Conservation (phyloP, 2,797 vertebrate species). For the Gymnothorax reevesii region DNA sequence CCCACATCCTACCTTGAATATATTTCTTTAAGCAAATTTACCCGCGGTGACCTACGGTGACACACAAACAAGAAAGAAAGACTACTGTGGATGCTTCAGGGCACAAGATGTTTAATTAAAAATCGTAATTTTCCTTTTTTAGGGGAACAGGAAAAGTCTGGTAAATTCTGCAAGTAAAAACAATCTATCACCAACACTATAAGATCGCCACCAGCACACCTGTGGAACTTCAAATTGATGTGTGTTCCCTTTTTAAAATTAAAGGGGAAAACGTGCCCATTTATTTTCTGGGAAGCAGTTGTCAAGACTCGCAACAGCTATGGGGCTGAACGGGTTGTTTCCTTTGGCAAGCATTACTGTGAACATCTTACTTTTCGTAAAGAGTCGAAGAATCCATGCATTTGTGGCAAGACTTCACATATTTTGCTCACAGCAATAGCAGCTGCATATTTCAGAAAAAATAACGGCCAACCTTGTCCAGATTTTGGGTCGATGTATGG, state of each 20-base stretch:
- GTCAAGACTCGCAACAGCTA: constrained; percentile 34
- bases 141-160: constrained; percentile 35
- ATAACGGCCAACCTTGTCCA: constrained; percentile 13
- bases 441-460: constrained; percentile 16
- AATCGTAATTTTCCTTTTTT: constrained; percentile 40
- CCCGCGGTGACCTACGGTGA: constrained; percentile 38
- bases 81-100: constrained; percentile 39
- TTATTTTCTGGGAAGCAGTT: constrained; percentile 35
- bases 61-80: constrained; percentile 35
- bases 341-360: constrained; percentile 39
- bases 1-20: constrained; percentile 42
- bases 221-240: constrained; percentile 31
- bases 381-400: constrained; percentile 38
- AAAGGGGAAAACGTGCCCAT: constrained; percentile 30
- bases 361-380: constrained; percentile 38
- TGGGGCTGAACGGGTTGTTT: constrained; percentile 42
- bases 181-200: constrained; percentile 17
- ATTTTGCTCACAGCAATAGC: constrained; percentile 27
- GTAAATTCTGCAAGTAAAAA: constrained; percentile 23
- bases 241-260: constrained; percentile 33
- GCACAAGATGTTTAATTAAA: constrained; percentile 59
- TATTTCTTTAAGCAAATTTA: constrained; percentile 48
- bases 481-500: constrained; percentile 17
- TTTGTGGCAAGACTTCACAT: constrained; percentile 40
- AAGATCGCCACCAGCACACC: constrained; percentile 26